These are phyloP conservation scores for Scrobipalpa costella DNA, from an alignment of 2,888 invertebrate genomes.

Conservation along the genomic window DNA sequence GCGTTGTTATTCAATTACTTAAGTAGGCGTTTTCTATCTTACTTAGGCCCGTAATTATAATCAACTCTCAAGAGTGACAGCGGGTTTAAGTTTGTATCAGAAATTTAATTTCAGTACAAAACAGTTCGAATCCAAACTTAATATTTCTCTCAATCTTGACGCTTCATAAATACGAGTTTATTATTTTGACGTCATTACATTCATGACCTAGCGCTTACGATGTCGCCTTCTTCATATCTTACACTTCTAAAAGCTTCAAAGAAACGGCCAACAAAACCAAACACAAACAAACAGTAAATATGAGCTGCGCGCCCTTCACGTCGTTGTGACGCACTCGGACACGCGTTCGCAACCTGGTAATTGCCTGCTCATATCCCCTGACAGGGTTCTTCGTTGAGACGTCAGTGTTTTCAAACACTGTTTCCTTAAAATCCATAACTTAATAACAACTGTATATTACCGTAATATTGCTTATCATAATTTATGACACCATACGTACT, in stretches of 20 bases:
- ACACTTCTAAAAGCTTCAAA: constrained; percentile 3
- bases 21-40: no score
- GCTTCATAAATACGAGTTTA: no score
- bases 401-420: not conserved
- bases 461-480: not conserved
- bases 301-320: not conserved
- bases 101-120: no score
- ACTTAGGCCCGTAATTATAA: no score
- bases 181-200: not conserved
- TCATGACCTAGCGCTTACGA: not conserved
- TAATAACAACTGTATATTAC: not conserved
- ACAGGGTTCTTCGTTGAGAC: not conserved
- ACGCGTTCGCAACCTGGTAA: not conserved
- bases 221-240: not conserved
- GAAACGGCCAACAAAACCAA: not conserved
- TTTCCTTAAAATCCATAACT: not conserved
- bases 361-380: not conserved
- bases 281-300: not conserved
- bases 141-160: no score
- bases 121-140: no score
- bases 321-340: not conserved
- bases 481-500: not conserved
- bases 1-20: no score
- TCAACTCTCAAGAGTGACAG: no score
- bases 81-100: no score